Base-by-base conservation (phyloP, 2,113 vertebrate genomes). In the Bubo bubo region DNA sequence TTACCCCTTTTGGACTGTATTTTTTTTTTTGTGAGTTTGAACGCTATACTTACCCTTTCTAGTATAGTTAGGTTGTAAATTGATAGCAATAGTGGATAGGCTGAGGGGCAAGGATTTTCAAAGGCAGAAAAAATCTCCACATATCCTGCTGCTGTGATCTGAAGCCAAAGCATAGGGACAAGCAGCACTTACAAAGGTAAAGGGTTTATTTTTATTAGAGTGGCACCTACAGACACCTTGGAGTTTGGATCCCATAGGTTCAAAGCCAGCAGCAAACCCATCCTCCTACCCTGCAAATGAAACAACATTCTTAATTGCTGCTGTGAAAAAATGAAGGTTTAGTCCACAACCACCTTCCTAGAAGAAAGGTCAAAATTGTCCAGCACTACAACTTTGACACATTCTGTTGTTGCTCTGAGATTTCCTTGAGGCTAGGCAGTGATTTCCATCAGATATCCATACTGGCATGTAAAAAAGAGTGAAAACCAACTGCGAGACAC, bases 391-490 rank as follows among this genome's bases (percentile, higher is more conserved):
- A 7, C 30, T 83, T 71, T 6, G 43, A 43, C 56, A 28, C 0
- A 0, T 59, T 47, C 52, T 64, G 12, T 16, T 27, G 39, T 28
- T 47, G 34, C 21, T 49, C 43, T 49, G n/a, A 49, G 12, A 28
- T 71, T 71, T 87, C 55, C 27, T 67, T 14, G 17, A 32, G 70
- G 52, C 37, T 12, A 34, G 59, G 21, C 8, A 27, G 30, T 12
- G 19, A 45, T 71, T 87, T 95, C 77, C 10, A 85, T 49, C 74
- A 72, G 53, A 45, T 27, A 66, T 4, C 72, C 19, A 6, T 16
- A 34, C 11, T 16, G 6, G 30, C 35, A 72, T 0, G 0, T 19
- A 30, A 41, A 53, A 43, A 74, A 47, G 28, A 83, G 8, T 1
- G 6, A 66, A 68, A 88, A 30, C 27, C 43, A 62, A 15, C 10